These are phyloP conservation scores for Euwallacea similis DNA, from an alignment of 1,140 invertebrate species.

Conservation along the genomic window DNA sequence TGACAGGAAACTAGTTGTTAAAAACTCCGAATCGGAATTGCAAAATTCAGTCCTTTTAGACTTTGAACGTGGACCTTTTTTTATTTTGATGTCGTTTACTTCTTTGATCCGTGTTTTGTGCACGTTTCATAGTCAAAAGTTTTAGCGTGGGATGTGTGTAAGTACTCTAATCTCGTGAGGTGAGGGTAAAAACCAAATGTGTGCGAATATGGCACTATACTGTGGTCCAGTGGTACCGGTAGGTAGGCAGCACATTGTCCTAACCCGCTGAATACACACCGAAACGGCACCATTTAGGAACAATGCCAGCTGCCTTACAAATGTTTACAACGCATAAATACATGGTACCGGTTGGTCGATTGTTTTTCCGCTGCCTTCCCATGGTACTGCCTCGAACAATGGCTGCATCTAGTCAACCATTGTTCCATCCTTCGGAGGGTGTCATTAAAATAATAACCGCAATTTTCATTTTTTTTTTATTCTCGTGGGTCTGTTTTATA, in stretches of 20 bases:
- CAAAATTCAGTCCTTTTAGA: too few species aligned
- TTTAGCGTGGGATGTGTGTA: too few species aligned
- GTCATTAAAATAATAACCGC: slow-evolving; percentile 37
- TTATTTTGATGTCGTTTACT: too few species aligned
- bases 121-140: too few species aligned
- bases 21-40: too few species aligned
- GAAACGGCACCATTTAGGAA: slow-evolving; percentile 29
- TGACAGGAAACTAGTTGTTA: too few species aligned
- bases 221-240: too few species aligned
- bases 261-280: slow-evolving; percentile 21
- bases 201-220: background rate
- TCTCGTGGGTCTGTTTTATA: background rate
- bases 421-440: slow-evolving; percentile 26
- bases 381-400: slow-evolving; percentile 31
- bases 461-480: slow-evolving; percentile 31
- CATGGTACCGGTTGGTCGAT: slow-evolving; percentile 25
- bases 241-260: too few species aligned
- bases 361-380: slow-evolving; percentile 34
- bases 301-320: slow-evolving; percentile 32
- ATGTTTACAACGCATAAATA: slow-evolving; percentile 35
- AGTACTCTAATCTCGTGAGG: too few species aligned
- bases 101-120: too few species aligned
- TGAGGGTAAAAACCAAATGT: too few species aligned
- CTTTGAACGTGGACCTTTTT: too few species aligned
- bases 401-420: slow-evolving; percentile 36